Evolutionary conservation across 2,113 vertebrate species (phyloP).

Genomic region (Triplophysa rosa): DNA sequence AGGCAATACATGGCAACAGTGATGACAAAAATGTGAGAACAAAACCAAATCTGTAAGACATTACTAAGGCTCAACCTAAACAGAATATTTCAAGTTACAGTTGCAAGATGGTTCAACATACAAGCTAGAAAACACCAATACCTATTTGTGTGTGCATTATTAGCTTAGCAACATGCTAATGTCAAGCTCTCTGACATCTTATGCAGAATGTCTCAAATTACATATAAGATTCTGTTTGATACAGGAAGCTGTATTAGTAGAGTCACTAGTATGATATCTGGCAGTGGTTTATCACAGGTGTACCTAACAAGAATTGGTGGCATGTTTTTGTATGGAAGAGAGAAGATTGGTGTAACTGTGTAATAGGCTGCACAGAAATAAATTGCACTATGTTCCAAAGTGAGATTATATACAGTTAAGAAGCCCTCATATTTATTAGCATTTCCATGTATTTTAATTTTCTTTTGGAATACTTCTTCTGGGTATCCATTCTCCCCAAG

Average conservation of each 20-base stretch:
- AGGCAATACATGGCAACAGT: too few relatives aligned
- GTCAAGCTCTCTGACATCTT: too few relatives aligned
- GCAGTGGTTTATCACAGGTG: slow-evolving; percentile 28
- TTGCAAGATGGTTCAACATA: too few relatives aligned
- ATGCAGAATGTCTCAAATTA: too few relatives aligned
- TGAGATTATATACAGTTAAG: slow-evolving; percentile 16
- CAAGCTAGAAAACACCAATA: too few relatives aligned
- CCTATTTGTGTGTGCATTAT: too few relatives aligned
- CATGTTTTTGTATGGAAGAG: slow-evolving; percentile 36
- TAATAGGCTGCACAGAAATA: slow-evolving; percentile 50
- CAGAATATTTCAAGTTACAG: too few relatives aligned
- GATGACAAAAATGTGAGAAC: too few relatives aligned
- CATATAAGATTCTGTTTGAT: neutral
- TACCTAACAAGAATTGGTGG: neutral
- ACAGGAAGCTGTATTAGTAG: neutral
- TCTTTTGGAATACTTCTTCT: slow-evolving; percentile 5
- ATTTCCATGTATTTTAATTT: slow-evolving; percentile 29
- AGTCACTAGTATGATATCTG: neutral
- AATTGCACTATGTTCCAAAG: neutral
- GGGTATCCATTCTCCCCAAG: neutral
- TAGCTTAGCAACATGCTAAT: too few relatives aligned
- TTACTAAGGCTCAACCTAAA: too few relatives aligned
- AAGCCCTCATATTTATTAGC: slow-evolving; percentile 11
- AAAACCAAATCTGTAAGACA: too few relatives aligned
- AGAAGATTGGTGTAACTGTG: slow-evolving; percentile 34